Percentiles rank a stretch among this genome's conserved stretches.
Evolutionary conservation across 2,888 invertebrate genomes (phyloP).

Genomic region (Gerris lacustris): DNA sequence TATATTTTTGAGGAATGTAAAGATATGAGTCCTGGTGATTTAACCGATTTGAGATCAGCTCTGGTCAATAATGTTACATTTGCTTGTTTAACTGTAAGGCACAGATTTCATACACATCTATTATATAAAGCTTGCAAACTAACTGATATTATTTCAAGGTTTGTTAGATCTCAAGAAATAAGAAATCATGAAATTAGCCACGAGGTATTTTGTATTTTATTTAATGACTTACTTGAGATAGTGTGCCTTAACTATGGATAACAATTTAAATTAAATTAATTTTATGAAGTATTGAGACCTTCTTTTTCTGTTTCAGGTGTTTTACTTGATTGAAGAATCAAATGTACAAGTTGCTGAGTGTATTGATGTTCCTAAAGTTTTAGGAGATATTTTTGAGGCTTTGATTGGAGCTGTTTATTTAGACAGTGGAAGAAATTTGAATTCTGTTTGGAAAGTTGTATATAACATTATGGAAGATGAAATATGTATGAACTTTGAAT

Average conservation of each 20-base stretch:
- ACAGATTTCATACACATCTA: constrained; percentile 68
- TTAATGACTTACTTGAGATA: not conserved
- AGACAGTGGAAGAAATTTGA: constrained; percentile 63
- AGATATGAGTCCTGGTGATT: constrained; percentile 61
- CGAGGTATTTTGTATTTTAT: constrained; percentile 40
- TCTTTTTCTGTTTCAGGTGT: constrained; percentile 33
- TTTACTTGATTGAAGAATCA: constrained; percentile 51
- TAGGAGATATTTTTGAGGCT: constrained; percentile 91
- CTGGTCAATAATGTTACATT: constrained; percentile 94
- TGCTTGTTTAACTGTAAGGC: constrained; percentile 73
- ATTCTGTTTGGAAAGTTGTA: constrained; percentile 63
- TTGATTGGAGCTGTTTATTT: constrained; percentile 81
- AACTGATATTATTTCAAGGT: constrained; percentile 46
- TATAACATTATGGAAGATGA: constrained; percentile 76
- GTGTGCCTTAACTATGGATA: not conserved
- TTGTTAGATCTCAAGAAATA: constrained; percentile 51
- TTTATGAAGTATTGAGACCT: not conserved
- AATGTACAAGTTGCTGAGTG: constrained; percentile 56
- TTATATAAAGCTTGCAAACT: constrained; percentile 43
- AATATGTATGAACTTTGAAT: constrained; percentile 43
- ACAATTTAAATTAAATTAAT: not conserved
- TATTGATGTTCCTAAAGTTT: constrained; percentile 78
- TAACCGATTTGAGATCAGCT: constrained; percentile 88
- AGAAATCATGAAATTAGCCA: constrained; percentile 51
- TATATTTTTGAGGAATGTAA: constrained; percentile 69